Evolutionary conservation across 2,797 vertebrate genomes (phyloP).

Genomic region (Poeciliopsis presidionis): DNA sequence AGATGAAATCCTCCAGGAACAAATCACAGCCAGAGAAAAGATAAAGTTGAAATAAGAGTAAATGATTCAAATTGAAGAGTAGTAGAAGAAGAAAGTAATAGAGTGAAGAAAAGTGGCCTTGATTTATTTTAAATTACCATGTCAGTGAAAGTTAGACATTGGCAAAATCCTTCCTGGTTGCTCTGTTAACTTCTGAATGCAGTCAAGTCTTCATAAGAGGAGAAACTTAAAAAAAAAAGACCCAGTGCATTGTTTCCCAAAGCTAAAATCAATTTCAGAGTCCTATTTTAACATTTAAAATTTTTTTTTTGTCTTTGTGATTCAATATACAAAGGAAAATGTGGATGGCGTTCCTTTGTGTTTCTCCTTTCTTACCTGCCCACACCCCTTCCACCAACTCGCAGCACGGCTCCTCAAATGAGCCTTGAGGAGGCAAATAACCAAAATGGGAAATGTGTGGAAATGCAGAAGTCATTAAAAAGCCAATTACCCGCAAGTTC

Average conservation of each 20-base stretch:
- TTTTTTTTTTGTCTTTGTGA: constrained; percentile 12
- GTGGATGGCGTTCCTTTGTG: constrained; percentile 8
- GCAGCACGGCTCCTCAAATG: constrained; percentile 56
- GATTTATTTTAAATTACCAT: neutral
- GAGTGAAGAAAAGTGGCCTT: neutral
- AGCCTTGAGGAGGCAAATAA: constrained; percentile 65
- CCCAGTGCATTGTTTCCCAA: neutral
- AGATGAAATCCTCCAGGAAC: no score
- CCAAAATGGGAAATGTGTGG: constrained; percentile 56
- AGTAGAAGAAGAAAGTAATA: no score
- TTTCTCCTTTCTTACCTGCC: constrained; percentile 26
- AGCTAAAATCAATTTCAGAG: constrained; percentile 5
- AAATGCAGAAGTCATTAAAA: constrained; percentile 89
- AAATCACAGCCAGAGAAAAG: no score
- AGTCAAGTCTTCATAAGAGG: neutral
- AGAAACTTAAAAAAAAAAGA: neutral
- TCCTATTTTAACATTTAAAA: constrained; percentile 10
- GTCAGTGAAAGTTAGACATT: neutral
- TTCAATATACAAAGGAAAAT: neutral
- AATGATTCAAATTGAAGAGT: no score
- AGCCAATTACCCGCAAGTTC: constrained; percentile 83
- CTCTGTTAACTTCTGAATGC: neutral
- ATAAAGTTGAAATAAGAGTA: no score
- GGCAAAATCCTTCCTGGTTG: neutral
- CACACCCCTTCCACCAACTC: constrained; percentile 10